Evolutionary conservation across 1,140 invertebrate species (phyloP), one percentile per base, ranked within the genome.

Genomic region (Drosophila arizonae): DNA sequence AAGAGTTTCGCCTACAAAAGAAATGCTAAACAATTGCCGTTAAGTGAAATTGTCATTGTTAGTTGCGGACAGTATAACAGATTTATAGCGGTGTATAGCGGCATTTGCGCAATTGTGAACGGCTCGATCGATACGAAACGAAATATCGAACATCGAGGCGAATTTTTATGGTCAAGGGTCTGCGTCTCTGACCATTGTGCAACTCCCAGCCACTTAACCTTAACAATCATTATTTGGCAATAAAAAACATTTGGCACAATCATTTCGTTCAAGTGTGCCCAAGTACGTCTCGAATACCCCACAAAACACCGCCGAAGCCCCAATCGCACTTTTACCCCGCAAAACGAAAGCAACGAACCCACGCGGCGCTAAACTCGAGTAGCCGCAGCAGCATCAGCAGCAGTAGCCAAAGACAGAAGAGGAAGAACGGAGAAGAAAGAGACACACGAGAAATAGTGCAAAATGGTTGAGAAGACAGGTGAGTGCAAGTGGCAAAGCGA

Each of bases 401-500:
- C 77, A 78, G 51, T 33, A 55, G 58, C 50, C 30, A 43, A 17
- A 33, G 30, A 26, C 1, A 46, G 24, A 52, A 15, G n/a, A 69
- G 55, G 56, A 15, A 52, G 17, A 15, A 51, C 24, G 11, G 21
- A 8, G 6, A 21, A 46, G 50, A 54, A 10, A 36, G 30, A 54
- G 65, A 33, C 46, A 30, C 10, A 48, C 15, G 11, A 68, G 30
- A 75, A 71, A 55, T 71, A 72, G 67, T 70, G 61, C 67, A 85
- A 85, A 84, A 88, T 88, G 84, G 84, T 88, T 62, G 85, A 88
- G 81, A 88, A 88, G 80, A 89, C 84, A 89, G 84, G 84, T 88
- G 80, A 88, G 84, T 85, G 54, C 46, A 57, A 67, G 55, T 63
- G 57, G 48, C 36, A 71, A 46, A 79, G 55, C 55, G 52, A 46